Evolutionary conservation across 37 sponge, comb jelly and placozoan genomes (phyloP), one percentile per base, ranked within the genome.

Genomic region (Lycopodina hypogea): DNA sequence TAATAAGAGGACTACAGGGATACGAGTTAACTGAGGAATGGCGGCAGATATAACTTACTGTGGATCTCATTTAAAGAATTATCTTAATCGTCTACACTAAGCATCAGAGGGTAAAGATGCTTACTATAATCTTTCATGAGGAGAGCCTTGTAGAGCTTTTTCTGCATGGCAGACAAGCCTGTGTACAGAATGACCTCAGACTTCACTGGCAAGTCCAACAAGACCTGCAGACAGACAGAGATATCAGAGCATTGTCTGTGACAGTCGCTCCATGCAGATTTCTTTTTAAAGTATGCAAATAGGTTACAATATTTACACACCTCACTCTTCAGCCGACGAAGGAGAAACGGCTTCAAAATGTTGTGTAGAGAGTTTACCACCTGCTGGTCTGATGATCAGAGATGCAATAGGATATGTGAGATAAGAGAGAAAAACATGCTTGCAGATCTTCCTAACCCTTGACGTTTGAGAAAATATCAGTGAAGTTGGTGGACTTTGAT

Each of bases 61-160:
- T n/a, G n/a, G n/a, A n/a, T n/a, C n/a, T n/a, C n/a, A 53, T 19
- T 53, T 53, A 53, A 19, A 17, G 12, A 53, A 17, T 19, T 17
- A 53, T 53, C 17, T 53, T 12, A 53, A 53, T 53, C 17, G 17
- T 53, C 12, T 19, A 53, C 12, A 45, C 48, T 9, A 45, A 45
- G 48, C 37, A 30, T 7, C 38, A 30, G 21, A 67, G 19, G 18
- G 50, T 23, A 21, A 2, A 45, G 12, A 8, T 1, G 71, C 85
- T n/a, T 71, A 89, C 90, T 28, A 21, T 76, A 17, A 61, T 95
- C 92, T 71, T 89, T 91, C 32, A 58, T 80, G 26, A 95, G 81
- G 64, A 91, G 56, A 42, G 89, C 92, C 72, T 86, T 88, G 73
- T 95, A 95, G 36, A 76, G 51, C 34, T 88, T 88, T 85, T 86